Evolutionary conservation across 2,113 vertebrate species (phyloP).

Genomic region (Pelecanoides urinatrix): DNA sequence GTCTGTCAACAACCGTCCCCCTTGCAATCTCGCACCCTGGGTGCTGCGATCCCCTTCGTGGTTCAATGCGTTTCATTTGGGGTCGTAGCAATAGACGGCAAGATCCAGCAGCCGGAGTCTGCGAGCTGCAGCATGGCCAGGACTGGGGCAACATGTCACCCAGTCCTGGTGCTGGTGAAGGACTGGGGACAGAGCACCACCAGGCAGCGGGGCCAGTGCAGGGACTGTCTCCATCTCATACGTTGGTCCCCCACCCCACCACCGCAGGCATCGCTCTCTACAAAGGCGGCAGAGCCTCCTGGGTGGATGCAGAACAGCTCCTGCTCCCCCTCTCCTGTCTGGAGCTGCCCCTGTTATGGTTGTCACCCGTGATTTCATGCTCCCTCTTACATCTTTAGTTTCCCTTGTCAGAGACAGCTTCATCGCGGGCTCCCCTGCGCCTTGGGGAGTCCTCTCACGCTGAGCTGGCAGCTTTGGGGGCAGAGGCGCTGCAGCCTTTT

Average conservation of each 20-base stretch:
- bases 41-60: rapidly evolving
- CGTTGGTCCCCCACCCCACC: background rate
- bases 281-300: background rate
- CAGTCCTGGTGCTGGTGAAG: rapidly evolving
- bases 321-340: conserved; percentile 49
- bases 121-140: background rate
- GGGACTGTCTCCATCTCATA: background rate
- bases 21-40: background rate
- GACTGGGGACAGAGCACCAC: background rate
- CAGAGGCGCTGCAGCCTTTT: background rate
- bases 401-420: conserved; percentile 66
- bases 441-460: background rate
- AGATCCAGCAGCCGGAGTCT: background rate
- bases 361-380: conserved; percentile 76
- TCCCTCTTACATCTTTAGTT: conserved; percentile 71
- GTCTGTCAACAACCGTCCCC: no score
- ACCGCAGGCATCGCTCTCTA: rapidly evolving
- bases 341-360: conserved; percentile 60
- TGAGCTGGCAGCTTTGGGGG: background rate
- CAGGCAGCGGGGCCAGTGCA: background rate
- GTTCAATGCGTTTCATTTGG: rapidly evolving
- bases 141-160: rapidly evolving
- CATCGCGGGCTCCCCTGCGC: background rate
- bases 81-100: background rate
- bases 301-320: conserved; percentile 25